These are phyloP conservation scores for Helobdella robusta DNA, from an alignment of 2,888 invertebrate genomes.

Conservation along the genomic window DNA sequence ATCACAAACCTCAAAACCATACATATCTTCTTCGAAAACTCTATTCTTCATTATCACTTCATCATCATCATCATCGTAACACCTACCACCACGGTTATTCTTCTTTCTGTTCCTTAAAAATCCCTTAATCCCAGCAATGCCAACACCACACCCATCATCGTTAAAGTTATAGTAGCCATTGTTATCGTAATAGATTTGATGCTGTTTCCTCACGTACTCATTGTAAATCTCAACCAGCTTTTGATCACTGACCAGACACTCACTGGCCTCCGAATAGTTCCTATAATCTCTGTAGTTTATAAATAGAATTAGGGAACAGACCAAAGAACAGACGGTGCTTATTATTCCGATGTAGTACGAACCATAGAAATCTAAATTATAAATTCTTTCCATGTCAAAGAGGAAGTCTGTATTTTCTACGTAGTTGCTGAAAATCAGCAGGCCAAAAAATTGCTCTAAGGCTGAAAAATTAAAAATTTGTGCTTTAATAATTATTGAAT, in stretches of 20 bases:
- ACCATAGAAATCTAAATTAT: conserved; percentile 32
- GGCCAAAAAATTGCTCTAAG: conserved; percentile 30
- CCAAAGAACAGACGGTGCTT: conserved; percentile 22
- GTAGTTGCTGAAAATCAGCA: conserved; percentile 31
- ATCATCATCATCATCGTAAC: neutral
- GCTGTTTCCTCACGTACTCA: no score
- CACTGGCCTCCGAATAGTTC: neutral
- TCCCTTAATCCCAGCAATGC: neutral
- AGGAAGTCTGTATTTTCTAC: conserved; percentile 31
- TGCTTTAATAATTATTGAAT: no score
- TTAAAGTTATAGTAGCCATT: neutral
- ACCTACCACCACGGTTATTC: neutral
- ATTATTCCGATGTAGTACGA: conserved; percentile 30
- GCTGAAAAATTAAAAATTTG: conserved; percentile 21
- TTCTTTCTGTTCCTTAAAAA: neutral
- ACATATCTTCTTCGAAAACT: neutral
- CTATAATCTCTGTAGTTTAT: conserved; percentile 18
- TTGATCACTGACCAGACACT: neutral
- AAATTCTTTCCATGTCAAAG: conserved; percentile 11
- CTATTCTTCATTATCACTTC: neutral
- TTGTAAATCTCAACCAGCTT: no score
- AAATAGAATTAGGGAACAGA: conserved; percentile 23
- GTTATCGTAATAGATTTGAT: no score
- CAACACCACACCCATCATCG: conserved; percentile 9
- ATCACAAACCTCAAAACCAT: neutral